phyloP scores from a whole-genome alignment of 1,140 invertebrate species.

The Cyrtorhinus lividipennis region DNA sequence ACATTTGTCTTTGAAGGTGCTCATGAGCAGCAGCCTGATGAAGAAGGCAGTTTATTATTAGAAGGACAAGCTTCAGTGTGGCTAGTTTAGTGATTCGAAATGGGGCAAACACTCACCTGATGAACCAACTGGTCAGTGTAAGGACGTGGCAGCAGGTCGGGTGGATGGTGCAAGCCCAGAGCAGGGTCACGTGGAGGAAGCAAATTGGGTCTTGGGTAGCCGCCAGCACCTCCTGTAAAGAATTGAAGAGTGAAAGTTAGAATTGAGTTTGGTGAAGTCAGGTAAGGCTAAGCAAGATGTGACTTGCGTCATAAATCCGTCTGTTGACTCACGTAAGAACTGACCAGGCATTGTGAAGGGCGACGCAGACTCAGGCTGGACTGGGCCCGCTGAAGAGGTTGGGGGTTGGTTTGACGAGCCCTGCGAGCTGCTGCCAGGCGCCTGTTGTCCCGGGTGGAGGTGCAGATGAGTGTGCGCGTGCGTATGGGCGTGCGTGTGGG shows the following conservation, averaged over 20 bases:
- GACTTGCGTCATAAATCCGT: no score
- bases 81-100: no score
- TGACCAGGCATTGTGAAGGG: slow-evolving; percentile 44
- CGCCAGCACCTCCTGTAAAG: slow-evolving; percentile 36
- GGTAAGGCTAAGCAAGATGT: slow-evolving; percentile 17
- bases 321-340: neutral
- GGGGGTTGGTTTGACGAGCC: slow-evolving; percentile 35
- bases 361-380: slow-evolving; percentile 36
- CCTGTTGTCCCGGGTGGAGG: slow-evolving; percentile 71
- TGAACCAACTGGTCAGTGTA: slow-evolving; percentile 72
- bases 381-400: slow-evolving; percentile 38
- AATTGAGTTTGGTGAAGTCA: neutral
- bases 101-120: no score
- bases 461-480: slow-evolving; percentile 60
- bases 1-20: slow-evolving; percentile 67
- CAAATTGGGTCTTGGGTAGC: slow-evolving; percentile 43
- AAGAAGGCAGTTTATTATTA: no score
- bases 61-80: no score
- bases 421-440: slow-evolving; percentile 42
- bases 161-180: slow-evolving; percentile 43
- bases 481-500: slow-evolving; percentile 70
- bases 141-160: slow-evolving; percentile 57
- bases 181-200: slow-evolving; percentile 42
- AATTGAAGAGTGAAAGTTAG: neutral
- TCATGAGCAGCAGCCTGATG: slow-evolving; percentile 56